phyloP scores from a whole-genome alignment of 2,113 vertebrate genomes.

The Cyanistes caeruleus region DNA sequence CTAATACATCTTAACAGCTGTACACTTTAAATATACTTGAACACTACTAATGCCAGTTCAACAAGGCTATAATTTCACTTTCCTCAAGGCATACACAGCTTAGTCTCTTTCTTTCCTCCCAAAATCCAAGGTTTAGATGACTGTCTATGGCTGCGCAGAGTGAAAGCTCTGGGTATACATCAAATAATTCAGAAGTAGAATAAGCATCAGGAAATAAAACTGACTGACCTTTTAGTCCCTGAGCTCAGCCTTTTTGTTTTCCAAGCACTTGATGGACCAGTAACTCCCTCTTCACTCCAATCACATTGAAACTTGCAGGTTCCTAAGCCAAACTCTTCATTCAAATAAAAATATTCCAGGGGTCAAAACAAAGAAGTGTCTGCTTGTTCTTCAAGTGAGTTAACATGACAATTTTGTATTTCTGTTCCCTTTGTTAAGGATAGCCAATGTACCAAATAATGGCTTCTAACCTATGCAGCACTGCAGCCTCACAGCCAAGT shows the following conservation, averaged over 20 bases:
- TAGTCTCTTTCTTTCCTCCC: background rate
- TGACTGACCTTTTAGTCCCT: background rate
- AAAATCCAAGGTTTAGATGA: background rate
- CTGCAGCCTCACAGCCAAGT: background rate
- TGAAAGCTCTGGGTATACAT: background rate
- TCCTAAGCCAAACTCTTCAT: background rate
- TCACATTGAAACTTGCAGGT: background rate
- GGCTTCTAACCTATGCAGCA: background rate
- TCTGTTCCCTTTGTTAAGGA: background rate
- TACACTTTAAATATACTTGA: background rate
- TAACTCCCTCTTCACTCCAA: background rate
- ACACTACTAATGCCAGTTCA: background rate
- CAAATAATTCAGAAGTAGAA: background rate
- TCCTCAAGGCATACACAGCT: background rate
- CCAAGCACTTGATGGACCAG: background rate
- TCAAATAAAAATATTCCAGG: background rate
- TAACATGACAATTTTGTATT: background rate
- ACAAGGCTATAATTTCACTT: background rate
- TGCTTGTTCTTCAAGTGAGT: background rate
- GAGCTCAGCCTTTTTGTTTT: background rate
- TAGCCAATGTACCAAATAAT: background rate
- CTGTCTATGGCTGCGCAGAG: background rate
- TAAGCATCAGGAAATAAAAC: background rate
- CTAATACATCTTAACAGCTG: background rate
- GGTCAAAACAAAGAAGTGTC: background rate